phyloP scores from a whole-genome alignment of 1,140 invertebrate genomes.

The Acyrthosiphon pisum region DNA sequence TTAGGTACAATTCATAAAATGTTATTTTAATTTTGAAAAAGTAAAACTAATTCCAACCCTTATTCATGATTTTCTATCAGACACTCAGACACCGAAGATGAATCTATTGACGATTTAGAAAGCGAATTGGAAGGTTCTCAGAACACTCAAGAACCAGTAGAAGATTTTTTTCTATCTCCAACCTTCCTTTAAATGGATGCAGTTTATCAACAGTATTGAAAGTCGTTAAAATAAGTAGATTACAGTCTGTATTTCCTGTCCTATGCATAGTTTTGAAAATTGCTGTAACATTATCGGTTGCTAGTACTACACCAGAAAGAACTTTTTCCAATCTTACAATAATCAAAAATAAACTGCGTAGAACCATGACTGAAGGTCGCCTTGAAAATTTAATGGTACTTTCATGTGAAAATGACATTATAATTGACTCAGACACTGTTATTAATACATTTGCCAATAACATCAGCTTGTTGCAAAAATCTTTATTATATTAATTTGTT shows the following conservation, averaged over 20 bases:
- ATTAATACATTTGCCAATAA: slow-evolving; percentile 5
- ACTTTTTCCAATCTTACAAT: background rate
- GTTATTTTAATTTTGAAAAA: slow-evolving; percentile 16
- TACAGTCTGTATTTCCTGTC: background rate
- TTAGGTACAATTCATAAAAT: background rate
- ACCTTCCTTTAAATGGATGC: background rate
- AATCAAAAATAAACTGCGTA: background rate
- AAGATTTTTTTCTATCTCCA: background rate
- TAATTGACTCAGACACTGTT: background rate
- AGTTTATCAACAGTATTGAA: background rate
- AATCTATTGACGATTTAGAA: background rate
- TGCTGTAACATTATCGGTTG: slow-evolving; percentile 13
- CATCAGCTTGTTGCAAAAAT: background rate
- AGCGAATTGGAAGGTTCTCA: background rate
- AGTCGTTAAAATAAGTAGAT: background rate
- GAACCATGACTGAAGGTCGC: background rate
- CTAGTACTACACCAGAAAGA: slow-evolving; percentile 33
- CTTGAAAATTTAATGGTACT: slow-evolving; percentile 12
- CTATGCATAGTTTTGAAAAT: background rate
- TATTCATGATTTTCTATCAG: background rate
- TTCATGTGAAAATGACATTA: background rate
- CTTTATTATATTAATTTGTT: slow-evolving; percentile 3
- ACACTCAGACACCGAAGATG: background rate
- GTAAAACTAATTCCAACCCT: background rate
- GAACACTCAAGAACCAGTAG: background rate